Evolutionary conservation across 2,797 vertebrate species (phyloP), one percentile per base, ranked within the genome.

Genomic region (Macropus fuliginosus): DNA sequence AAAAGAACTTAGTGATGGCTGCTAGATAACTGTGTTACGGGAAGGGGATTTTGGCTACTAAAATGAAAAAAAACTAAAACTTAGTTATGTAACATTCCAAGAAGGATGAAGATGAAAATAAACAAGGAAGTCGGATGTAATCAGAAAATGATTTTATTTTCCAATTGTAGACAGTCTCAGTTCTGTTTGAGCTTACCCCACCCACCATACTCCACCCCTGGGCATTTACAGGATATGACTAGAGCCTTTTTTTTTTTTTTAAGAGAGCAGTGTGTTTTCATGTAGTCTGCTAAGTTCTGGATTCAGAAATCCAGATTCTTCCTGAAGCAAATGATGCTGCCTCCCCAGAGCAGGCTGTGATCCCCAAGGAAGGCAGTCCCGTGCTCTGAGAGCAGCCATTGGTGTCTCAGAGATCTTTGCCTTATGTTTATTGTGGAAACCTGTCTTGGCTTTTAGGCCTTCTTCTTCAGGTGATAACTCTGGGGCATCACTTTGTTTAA

Each of bases 61-160:
- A 91, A 94, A 94, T 91, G 95, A 98, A 97, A 87, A 62, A 62
- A 59, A 74, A 34, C 97, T 94, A 96, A 62, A 97, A 96, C 95
- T 98, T 97, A 98, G 94, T 96, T 97, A 93, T 98, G 66, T 97
- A 97, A 98, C 98, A 99, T 98, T 98, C 98, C 98, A 98, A 93
- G 89, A 96, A 98, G 94, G 95, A 97, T 97, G 90, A 97, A 94
- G 96, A 96, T 34, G 90, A 95, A 95, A 95, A 87, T 97, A 97
- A 98, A 98, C 16, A 0, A 34, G 95, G 89, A 97, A 97, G 96
- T 92, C 50, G 24, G 16, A 93, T 92, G 56, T 90, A 59, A 95
- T 89, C 91, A 93, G 90, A 95, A 98, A 96, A 54, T 50, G 93
- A 5, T 87, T 56, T 91, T 91, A 87, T 66, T 95, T 93, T 95